Evolutionary conservation across 2,113 vertebrate genomes (phyloP).

Genomic region (Otolemur garnettii): DNA sequence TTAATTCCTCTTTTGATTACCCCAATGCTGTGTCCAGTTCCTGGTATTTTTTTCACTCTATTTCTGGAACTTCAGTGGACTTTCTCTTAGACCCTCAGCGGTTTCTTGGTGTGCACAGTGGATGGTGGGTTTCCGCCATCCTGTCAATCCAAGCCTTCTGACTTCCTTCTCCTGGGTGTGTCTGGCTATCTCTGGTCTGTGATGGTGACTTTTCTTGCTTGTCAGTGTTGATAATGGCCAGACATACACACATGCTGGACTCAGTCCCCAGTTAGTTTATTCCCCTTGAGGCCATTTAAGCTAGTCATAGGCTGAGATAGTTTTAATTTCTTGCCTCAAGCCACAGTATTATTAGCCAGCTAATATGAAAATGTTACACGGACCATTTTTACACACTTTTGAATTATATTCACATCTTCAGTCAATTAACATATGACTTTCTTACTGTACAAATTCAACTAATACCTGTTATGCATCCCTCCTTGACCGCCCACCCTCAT

Average conservation of each 20-base stretch:
- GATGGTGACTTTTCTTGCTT: neutral
- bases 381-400: slow-evolving; percentile 31
- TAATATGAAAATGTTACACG: slow-evolving; percentile 30
- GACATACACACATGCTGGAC: neutral
- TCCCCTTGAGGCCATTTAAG: slow-evolving; percentile 31
- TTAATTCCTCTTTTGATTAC: neutral
- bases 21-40: neutral
- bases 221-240: neutral
- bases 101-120: neutral
- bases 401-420: slow-evolving; percentile 55
- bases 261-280: neutral
- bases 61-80: neutral
- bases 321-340: slow-evolving; percentile 53
- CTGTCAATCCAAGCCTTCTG: neutral
- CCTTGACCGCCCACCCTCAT: neutral
- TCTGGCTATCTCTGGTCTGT: neutral
- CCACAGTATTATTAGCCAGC: slow-evolving; percentile 26
- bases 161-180: slow-evolving; percentile 22
- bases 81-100: neutral
- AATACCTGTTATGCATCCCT: neutral
- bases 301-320: slow-evolving; percentile 2
- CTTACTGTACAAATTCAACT: neutral
- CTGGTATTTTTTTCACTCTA: neutral
- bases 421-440: slow-evolving; percentile 37
- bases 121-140: neutral